phyloP scores from a whole-genome alignment of 2,113 vertebrate genomes.

The Gadus chalcogrammus region DNA sequence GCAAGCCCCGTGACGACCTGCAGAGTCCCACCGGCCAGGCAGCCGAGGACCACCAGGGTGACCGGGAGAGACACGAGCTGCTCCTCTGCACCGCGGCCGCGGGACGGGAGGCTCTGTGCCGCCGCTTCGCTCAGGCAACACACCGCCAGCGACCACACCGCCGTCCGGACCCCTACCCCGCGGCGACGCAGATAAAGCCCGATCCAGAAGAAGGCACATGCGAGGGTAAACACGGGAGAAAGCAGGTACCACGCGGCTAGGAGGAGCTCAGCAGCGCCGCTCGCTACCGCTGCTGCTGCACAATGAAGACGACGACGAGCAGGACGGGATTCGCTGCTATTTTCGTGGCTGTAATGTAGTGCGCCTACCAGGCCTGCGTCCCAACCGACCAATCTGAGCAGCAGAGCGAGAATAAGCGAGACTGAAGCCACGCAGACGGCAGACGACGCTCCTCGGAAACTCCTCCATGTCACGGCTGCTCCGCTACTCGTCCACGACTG shows the following conservation, averaged over 20 bases:
- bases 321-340: conserved; percentile 51
- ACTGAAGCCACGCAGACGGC: conserved; percentile 76
- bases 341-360: conserved; percentile 35
- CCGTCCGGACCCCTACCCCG: conserved; percentile 73
- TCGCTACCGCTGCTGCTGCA: conserved; percentile 55
- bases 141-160: conserved; percentile 73
- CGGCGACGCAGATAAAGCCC: conserved; percentile 79
- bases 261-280: conserved; percentile 34
- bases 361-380: conserved; percentile 46
- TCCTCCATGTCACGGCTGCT: conserved; percentile 55
- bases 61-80: conserved; percentile 77
- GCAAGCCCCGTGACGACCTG: conserved; percentile 81
- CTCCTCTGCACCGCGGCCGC: conserved; percentile 74
- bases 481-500: conserved; percentile 48
- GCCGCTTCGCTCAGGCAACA: conserved; percentile 84
- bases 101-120: conserved; percentile 73
- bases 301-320: conserved; percentile 49
- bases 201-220: conserved; percentile 81
- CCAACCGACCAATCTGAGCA: conserved; percentile 73
- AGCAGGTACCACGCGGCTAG: conserved; percentile 69
- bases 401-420: conserved; percentile 75
- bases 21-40: conserved; percentile 84
- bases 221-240: conserved; percentile 71
- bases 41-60: conserved; percentile 84
- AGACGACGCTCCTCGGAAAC: conserved; percentile 71